Evolutionary conservation across 2,888 invertebrate species (phyloP).

Genomic region (Pedicia rivosa): DNA sequence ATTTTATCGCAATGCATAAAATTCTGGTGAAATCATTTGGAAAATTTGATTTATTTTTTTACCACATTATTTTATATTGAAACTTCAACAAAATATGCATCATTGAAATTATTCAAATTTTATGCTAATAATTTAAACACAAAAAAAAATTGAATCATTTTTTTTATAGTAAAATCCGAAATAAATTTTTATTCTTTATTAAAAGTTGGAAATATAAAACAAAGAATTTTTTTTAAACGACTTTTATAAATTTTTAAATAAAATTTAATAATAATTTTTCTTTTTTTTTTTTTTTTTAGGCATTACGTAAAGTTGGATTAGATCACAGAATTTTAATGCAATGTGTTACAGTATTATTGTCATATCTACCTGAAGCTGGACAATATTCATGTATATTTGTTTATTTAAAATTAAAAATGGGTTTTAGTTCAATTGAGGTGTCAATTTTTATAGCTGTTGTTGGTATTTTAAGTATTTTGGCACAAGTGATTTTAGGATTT

Average conservation of each 20-base stretch:
- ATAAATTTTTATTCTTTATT: too few species aligned
- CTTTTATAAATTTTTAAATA: background rate
- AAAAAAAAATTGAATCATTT: too few species aligned
- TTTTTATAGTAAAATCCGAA: too few species aligned
- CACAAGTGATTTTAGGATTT: constrained; percentile 77
- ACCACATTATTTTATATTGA: too few species aligned
- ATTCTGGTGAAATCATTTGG: too few species aligned
- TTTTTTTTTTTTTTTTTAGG: constrained; percentile 26
- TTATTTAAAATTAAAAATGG: constrained; percentile 93
- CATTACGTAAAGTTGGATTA: constrained; percentile 80
- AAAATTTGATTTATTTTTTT: too few species aligned
- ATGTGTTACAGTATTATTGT: constrained; percentile 93
- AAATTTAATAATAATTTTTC: constrained; percentile 2
- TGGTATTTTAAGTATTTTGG: constrained; percentile 87
- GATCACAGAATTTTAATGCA: constrained; percentile 93
- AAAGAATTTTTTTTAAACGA: too few species aligned
- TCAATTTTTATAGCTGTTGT: constrained; percentile 96
- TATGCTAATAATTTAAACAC: too few species aligned
- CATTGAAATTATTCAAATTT: too few species aligned
- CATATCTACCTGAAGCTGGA: constrained; percentile 95
- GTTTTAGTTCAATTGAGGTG: constrained; percentile 87
- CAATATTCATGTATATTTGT: constrained; percentile 99
- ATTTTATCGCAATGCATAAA: too few species aligned
- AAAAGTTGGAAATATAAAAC: too few species aligned
- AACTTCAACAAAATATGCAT: too few species aligned